Evolutionary conservation across 2,113 vertebrate species (phyloP).

Genomic region (Grallaria varia): DNA sequence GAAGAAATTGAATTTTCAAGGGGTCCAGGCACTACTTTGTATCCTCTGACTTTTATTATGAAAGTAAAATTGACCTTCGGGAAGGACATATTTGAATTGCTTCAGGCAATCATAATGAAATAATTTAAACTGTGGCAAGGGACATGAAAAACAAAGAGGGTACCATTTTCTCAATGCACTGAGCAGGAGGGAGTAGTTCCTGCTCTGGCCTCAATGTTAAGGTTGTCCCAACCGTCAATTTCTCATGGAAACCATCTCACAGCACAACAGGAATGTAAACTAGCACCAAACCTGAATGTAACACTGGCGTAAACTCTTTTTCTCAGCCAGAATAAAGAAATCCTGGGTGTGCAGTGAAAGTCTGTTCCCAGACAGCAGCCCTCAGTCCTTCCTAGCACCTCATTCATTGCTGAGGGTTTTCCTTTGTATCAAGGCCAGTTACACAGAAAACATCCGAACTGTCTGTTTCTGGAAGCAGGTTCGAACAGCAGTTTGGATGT

Average conservation of each 20-base stretch:
- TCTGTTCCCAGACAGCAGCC: rapidly evolving
- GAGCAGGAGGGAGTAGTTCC: background rate
- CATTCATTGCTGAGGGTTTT: background rate
- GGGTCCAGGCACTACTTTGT: background rate
- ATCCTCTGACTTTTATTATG: background rate
- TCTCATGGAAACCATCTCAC: background rate
- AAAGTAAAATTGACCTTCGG: background rate
- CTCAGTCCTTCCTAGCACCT: background rate
- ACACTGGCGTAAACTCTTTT: background rate
- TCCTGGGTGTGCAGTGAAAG: background rate
- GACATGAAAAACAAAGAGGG: background rate
- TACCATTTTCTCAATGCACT: background rate
- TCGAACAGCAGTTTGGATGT: background rate
- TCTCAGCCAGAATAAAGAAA: background rate
- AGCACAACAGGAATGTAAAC: background rate
- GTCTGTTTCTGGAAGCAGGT: background rate
- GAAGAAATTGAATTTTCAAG: background rate
- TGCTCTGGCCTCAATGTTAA: background rate
- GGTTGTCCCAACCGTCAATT: rapidly evolving
- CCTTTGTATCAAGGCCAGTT: rapidly evolving
- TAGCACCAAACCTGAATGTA: background rate
- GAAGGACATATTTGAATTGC: background rate
- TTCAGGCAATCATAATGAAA: background rate
- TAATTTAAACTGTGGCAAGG: background rate
- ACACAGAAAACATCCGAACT: background rate